phyloP scores from a whole-genome alignment of 2,797 vertebrate species.

The Tapirus indicus region DNA sequence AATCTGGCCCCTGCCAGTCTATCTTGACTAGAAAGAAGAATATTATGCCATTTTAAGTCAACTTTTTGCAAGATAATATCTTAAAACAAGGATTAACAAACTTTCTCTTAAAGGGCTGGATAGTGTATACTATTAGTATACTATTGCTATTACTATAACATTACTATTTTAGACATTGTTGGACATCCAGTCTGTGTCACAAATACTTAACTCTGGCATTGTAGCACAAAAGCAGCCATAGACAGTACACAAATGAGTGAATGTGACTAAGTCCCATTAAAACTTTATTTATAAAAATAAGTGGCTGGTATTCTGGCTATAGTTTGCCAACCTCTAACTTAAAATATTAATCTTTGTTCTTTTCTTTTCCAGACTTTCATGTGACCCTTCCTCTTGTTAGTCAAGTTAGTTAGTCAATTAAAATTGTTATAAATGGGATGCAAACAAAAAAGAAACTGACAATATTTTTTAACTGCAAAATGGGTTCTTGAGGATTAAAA shows the following conservation, averaged over 20 bases:
- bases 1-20: background rate
- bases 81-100: background rate
- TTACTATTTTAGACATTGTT: background rate
- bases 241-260: background rate
- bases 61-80: background rate
- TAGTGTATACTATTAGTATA: background rate
- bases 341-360: background rate
- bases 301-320: background rate
- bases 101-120: background rate
- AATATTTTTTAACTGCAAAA: background rate
- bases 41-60: background rate
- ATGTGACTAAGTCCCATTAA: background rate
- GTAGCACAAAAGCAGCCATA: background rate
- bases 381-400: background rate
- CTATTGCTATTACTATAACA: background rate
- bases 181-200: background rate
- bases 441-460: conserved; percentile 7
- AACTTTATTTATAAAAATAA: background rate
- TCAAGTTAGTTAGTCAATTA: background rate
- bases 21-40: background rate
- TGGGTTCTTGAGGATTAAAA: background rate
- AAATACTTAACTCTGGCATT: background rate
- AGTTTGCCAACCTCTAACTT: background rate
- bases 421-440: background rate
- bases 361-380: background rate